Percentiles rank a stretch among this genome's conserved stretches.
Evolutionary conservation across 2,113 vertebrate species (phyloP).

Genomic region (Oophaga pumilio): DNA sequence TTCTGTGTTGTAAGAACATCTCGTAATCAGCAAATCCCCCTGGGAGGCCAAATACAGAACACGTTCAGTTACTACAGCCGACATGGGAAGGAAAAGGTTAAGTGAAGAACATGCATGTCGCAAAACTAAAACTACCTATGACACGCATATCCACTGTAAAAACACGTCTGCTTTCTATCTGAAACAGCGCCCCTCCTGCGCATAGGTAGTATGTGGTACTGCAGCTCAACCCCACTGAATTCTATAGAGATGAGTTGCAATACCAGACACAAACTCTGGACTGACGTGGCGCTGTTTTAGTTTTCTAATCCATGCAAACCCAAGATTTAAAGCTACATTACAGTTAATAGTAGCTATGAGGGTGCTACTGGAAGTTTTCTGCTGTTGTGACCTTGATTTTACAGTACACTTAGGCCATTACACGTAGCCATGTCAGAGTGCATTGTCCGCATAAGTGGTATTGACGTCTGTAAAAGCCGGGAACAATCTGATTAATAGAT

Average conservation of each 20-base stretch:
- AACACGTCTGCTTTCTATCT: too few relatives aligned
- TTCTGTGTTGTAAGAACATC: slow-evolving; percentile 87
- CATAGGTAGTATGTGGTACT: too few relatives aligned
- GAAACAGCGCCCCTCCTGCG: too few relatives aligned
- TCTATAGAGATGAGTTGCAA: background rate
- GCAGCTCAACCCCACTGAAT: too few relatives aligned
- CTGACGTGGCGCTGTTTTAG: too few relatives aligned
- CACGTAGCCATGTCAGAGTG: background rate
- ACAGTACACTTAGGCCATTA: background rate
- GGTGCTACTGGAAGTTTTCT: too few relatives aligned
- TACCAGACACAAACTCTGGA: background rate
- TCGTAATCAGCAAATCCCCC: slow-evolving; percentile 89
- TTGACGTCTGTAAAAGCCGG: slow-evolving; percentile 11
- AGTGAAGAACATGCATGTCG: background rate
- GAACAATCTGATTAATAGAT: background rate
- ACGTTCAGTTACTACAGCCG: background rate
- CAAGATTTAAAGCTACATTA: too few relatives aligned
- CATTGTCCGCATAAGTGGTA: background rate
- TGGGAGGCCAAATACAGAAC: slow-evolving; percentile 61
- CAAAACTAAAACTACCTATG: background rate
- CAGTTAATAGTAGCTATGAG: too few relatives aligned
- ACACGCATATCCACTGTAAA: too few relatives aligned
- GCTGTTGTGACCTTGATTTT: background rate
- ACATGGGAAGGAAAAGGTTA: background rate
- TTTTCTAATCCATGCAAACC: too few relatives aligned